These are phyloP conservation scores for Eciton burchellii DNA, from an alignment of 1,140 invertebrate species.

Conservation along the genomic window DNA sequence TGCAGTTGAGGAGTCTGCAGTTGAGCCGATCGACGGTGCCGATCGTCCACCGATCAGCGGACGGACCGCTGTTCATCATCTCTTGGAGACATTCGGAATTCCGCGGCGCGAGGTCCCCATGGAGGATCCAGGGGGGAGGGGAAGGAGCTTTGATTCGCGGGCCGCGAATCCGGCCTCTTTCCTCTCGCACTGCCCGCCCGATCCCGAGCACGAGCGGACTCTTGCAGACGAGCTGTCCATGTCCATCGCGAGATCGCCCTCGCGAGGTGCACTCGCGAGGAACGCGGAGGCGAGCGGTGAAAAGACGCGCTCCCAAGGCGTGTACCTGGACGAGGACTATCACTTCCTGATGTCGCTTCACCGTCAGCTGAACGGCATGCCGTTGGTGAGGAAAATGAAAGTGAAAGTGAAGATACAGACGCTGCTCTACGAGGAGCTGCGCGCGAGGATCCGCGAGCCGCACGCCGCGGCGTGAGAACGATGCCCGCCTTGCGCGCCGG, in stretches of 20 bases:
- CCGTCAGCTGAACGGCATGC: conserved; percentile 44
- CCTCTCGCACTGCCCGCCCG: background rate
- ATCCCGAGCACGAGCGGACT: background rate
- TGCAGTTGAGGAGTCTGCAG: conserved; percentile 21
- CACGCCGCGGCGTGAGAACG: conserved; percentile 3
- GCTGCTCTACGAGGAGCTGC: conserved; percentile 52
- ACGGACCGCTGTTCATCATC: conserved; percentile 36
- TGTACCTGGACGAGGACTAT: conserved; percentile 13
- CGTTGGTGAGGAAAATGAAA: conserved; percentile 55
- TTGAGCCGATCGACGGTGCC: conserved; percentile 18
- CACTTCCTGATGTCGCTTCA: conserved; percentile 60
- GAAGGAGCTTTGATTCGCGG: background rate
- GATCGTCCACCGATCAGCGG: background rate
- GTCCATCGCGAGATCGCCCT: background rate
- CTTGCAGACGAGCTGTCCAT: background rate
- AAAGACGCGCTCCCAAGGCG: background rate
- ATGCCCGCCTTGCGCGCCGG: background rate
- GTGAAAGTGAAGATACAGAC: conserved; percentile 61
- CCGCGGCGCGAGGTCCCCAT: background rate
- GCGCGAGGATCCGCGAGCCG: conserved; percentile 7
- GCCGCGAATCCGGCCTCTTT: background rate
- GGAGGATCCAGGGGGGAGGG: background rate
- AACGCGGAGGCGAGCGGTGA: background rate
- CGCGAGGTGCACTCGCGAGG: background rate
- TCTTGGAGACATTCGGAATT: conserved; percentile 1